phyloP scores from a whole-genome alignment of 2,888 invertebrate genomes.

The Eupsilia transversa region DNA sequence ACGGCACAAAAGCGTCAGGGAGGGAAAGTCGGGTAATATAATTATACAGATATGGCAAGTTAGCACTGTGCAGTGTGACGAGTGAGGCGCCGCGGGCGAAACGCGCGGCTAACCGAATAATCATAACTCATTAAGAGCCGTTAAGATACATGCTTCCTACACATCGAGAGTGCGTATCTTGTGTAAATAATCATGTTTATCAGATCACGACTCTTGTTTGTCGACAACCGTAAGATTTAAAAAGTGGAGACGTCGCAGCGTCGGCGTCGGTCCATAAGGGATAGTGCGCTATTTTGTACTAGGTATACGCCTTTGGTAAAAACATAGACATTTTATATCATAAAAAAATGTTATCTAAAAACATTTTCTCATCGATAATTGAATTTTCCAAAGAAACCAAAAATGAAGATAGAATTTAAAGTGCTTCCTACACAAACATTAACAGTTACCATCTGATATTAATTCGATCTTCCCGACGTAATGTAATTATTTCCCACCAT shows the following conservation, averaged over 20 bases:
- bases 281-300: neutral
- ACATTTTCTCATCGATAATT: neutral
- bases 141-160: slow-evolving; percentile 57
- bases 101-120: slow-evolving; percentile 68
- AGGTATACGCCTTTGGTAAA: neutral
- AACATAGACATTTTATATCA: neutral
- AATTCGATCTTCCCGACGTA: slow-evolving; percentile 63
- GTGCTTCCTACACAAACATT: slow-evolving; percentile 43
- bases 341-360: neutral
- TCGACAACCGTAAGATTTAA: slow-evolving; percentile 4
- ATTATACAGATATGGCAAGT: slow-evolving; percentile 85
- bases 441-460: slow-evolving; percentile 61
- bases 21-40: slow-evolving; percentile 86
- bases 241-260: slow-evolving; percentile 3
- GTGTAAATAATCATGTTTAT: slow-evolving; percentile 45
- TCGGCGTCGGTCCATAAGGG: neutral
- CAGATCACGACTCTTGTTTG: slow-evolving; percentile 37
- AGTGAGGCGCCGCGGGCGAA: slow-evolving; percentile 68
- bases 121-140: slow-evolving; percentile 62
- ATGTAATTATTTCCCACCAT: slow-evolving; percentile 65
- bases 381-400: slow-evolving; percentile 3
- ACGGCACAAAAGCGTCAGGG: slow-evolving; percentile 82
- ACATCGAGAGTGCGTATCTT: slow-evolving; percentile 45
- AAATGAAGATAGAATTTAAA: slow-evolving; percentile 39
- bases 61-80: slow-evolving; percentile 73